A percentile compares a stretch with the other conserved stretches of the same genome.
Conservation (phyloP, 2,113 vertebrate genomes). For the Antennarius striatus region DNA sequence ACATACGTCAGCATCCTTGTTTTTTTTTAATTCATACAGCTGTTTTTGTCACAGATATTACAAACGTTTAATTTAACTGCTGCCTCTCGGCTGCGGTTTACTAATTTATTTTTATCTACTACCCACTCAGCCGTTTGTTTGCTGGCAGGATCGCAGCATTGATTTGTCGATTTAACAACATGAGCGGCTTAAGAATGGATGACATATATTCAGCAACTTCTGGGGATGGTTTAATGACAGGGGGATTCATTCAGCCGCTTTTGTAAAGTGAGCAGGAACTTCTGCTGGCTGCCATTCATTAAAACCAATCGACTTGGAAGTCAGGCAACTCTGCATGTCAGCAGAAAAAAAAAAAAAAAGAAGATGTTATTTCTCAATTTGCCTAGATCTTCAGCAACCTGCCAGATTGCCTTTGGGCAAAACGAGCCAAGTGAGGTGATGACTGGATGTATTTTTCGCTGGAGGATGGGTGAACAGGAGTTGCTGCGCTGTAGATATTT, state of each 20-base stretch:
- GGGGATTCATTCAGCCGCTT: slow-evolving; percentile 43
- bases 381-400: slow-evolving; percentile 12
- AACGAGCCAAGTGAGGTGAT: slow-evolving; percentile 44
- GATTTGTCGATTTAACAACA: slow-evolving; percentile 55
- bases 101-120: background rate
- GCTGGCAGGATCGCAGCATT: slow-evolving; percentile 7
- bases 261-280: slow-evolving; percentile 34
- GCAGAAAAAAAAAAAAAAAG: slow-evolving; percentile 36
- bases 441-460: slow-evolving; percentile 30
- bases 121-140: background rate
- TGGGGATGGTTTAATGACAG: slow-evolving; percentile 31
- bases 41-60: slow-evolving; percentile 17
- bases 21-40: slow-evolving; percentile 4
- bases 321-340: slow-evolving; percentile 34
- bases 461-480: slow-evolving; percentile 42
- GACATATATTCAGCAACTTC: slow-evolving; percentile 43
- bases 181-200: slow-evolving; percentile 25
- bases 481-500: slow-evolving; percentile 28
- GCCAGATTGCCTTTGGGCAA: slow-evolving; percentile 41
- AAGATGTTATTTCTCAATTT: slow-evolving; percentile 38
- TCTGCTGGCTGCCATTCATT: slow-evolving; percentile 46
- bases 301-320: slow-evolving; percentile 48
- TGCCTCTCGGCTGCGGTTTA: slow-evolving; percentile 6
- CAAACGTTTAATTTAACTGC: slow-evolving; percentile 18
- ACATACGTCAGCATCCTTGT: background rate